These are phyloP conservation scores for Drosophila santomea DNA, from an alignment of 1,140 invertebrate genomes.

Conservation along the genomic window DNA sequence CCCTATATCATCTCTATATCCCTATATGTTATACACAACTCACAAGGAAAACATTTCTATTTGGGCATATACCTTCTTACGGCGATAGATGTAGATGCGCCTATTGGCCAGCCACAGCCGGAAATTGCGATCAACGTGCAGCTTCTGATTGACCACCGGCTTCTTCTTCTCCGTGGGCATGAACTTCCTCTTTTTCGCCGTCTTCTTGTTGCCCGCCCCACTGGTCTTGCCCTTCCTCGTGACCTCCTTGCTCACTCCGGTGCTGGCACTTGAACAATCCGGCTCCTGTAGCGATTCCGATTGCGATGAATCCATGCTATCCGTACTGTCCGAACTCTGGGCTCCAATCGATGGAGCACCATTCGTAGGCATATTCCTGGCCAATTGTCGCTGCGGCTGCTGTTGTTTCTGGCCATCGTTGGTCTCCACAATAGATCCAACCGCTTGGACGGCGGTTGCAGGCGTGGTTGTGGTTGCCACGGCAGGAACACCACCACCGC, in stretches of 20 bases:
- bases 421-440: background rate
- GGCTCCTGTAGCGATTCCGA: constrained; percentile 14
- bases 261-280: constrained; percentile 2
- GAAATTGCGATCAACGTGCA: constrained; percentile 67
- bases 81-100: constrained; percentile 70
- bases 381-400: background rate
- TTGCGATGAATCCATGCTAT: constrained; percentile 33
- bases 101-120: constrained; percentile 76
- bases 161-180: constrained; percentile 59
- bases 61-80: constrained; percentile 54
- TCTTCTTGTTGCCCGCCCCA: constrained; percentile 8
- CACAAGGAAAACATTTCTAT: background rate
- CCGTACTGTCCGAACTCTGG: constrained; percentile 47
- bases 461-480: background rate
- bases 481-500: background rate
- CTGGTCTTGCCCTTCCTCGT: background rate
- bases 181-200: constrained; percentile 50
- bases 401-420: background rate
- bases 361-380: constrained; percentile 1
- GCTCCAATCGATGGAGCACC: background rate
- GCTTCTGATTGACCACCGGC: constrained; percentile 22
- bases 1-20: no score
- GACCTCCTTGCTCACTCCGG: background rate
- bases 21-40: no score
- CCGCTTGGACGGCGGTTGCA: background rate